Evolutionary conservation across 2,113 vertebrate species (phyloP), one percentile per base, ranked within the genome.

Genomic region (Boulengerochromis microlepis): DNA sequence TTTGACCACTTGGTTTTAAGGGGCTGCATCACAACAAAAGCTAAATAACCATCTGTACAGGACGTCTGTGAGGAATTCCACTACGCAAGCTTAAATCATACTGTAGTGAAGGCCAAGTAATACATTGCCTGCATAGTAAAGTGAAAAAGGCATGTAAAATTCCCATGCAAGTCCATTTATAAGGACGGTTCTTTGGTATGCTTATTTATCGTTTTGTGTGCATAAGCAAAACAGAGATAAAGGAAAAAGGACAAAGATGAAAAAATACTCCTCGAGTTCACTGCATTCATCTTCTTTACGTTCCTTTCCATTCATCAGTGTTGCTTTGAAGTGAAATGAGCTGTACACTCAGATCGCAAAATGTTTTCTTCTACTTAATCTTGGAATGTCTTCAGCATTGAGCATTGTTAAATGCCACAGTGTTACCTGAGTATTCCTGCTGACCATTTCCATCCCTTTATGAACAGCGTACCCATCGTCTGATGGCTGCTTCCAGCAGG

Each of bases 281-380:
- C 6, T 84, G 47, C 38, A 91, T 87, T 89, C 53, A 80, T 93
- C 86, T 87, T 88, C 54, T 71, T 83, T 87, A 89, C 29, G 7
- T 53, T 24, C 85, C 6, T 40, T 82, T 50, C 19, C 8, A 29
- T 52, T 78, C 10, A 59, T 90, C 61, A 50, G 59, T 81, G 87
- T n/a, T 76, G 29, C 18, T 45, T 74, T n/a, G 13, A 22, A 22
- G 10, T 83, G 42, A 61, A 33, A 26, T 15, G 35, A 71, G 54
- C 15, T 74, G 66, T 26, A 80, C 16, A 29, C 7, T 66, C 18
- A 38, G 33, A 66, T 12, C 0, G 1, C 10, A 66, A 66, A 38
- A 66, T 38, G 0, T 38, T 38, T 66, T 66, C 33, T n/a, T 66
- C 3, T 8, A 66, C 33, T 13, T 66, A 66, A 66, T 38, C 61